A percentile compares a stretch with the other conserved stretches of the same genome.
These are phyloP conservation scores for Nasua narica DNA, from an alignment of 2,797 vertebrate genomes.

Conservation along the genomic window DNA sequence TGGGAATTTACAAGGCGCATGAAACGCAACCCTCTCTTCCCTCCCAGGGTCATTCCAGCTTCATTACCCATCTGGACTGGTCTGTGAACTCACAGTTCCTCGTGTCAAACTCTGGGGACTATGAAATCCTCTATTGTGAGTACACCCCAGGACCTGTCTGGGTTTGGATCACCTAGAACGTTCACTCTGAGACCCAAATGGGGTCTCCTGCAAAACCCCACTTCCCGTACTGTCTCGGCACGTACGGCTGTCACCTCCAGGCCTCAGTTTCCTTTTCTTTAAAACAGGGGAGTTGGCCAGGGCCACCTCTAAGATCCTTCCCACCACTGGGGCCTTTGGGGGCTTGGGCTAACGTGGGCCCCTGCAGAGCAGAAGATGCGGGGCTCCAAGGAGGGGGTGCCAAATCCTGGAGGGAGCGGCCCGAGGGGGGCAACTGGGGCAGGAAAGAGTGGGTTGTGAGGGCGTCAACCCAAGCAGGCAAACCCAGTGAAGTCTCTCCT, in stretches of 20 bases:
- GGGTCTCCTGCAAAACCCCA: background rate
- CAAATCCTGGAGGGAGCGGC: background rate
- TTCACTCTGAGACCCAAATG: background rate
- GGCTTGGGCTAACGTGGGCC: rapidly evolving
- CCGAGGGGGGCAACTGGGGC: background rate
- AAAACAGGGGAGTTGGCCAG: background rate
- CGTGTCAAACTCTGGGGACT: slow-evolving; percentile 98
- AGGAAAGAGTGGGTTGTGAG: background rate
- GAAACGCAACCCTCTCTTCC: slow-evolving; percentile 16
- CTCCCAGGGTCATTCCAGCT: slow-evolving; percentile 97
- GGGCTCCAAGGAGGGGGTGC: background rate
- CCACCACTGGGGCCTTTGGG: rapidly evolving
- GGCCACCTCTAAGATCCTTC: background rate
- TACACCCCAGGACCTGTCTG: slow-evolving; percentile 39
- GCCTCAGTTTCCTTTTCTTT: background rate
- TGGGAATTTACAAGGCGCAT: rapidly evolving
- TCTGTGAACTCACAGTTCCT: slow-evolving; percentile 96
- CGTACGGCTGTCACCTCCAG: rapidly evolving
- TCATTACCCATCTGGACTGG: slow-evolving; percentile 99
- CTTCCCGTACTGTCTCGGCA: rapidly evolving
- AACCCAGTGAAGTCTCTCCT: background rate
- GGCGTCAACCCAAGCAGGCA: background rate
- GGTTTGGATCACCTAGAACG: rapidly evolving
- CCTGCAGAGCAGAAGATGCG: rapidly evolving
- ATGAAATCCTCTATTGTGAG: slow-evolving; percentile 99